phyloP scores from a whole-genome alignment of 2,888 invertebrate genomes.

The Icerya purchasi region DNA sequence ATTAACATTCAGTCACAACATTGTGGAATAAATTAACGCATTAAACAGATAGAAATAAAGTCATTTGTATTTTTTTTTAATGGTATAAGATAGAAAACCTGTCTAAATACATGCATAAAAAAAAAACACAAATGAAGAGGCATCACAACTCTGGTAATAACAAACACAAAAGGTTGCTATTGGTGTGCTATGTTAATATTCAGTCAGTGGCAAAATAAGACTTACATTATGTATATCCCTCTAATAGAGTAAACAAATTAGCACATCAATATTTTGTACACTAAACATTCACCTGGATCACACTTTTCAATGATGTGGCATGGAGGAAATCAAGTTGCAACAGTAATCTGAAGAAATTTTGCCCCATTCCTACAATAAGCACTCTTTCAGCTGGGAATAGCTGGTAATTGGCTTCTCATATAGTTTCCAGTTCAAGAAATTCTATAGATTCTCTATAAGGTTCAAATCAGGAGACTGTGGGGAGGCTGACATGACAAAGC shows the following conservation, averaged over 20 bases:
- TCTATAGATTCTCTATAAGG: not conserved
- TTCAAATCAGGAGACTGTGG: not conserved
- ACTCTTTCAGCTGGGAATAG: not conserved
- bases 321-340: not conserved
- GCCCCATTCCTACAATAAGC: not conserved
- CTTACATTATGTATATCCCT: not conserved
- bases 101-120: not conserved
- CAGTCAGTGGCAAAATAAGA: not conserved
- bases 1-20: not conserved
- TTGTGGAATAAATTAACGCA: not conserved
- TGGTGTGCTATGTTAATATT: not conserved
- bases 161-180: not conserved
- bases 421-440: not conserved
- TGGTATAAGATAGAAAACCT: not conserved
- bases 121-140: not conserved
- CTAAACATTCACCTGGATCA: not conserved
- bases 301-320: not conserved
- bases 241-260: not conserved
- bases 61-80: not conserved
- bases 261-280: not conserved
- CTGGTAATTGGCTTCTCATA: not conserved
- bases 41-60: not conserved
- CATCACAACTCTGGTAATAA: not conserved
- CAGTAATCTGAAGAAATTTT: not conserved
- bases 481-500: not conserved